Evolutionary conservation across 2,113 vertebrate genomes (phyloP).

Genomic region (Lichenostomus cassidix): DNA sequence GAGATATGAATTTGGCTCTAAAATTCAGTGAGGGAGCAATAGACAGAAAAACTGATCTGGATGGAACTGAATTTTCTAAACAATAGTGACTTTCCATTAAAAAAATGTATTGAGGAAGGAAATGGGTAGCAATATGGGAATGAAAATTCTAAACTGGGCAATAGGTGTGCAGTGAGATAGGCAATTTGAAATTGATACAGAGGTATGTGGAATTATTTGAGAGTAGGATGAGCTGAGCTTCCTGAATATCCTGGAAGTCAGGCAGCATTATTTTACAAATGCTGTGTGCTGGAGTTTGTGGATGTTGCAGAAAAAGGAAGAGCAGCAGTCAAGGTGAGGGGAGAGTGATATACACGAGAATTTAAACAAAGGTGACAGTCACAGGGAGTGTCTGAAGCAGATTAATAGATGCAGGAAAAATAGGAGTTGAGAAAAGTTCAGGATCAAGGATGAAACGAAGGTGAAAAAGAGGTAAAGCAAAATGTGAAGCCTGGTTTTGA

Average conservation of each 20-base stretch:
- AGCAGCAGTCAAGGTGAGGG: constrained; percentile 20
- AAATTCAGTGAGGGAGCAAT: background rate
- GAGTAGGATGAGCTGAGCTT: background rate
- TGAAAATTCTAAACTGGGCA: background rate
- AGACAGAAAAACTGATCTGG: background rate
- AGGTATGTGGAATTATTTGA: background rate
- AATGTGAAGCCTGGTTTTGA: background rate
- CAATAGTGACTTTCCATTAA: background rate
- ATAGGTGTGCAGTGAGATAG: background rate
- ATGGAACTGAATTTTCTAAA: background rate
- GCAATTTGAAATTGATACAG: background rate
- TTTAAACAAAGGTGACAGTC: constrained; percentile 23
- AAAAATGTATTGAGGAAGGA: background rate
- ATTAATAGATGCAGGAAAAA: constrained; percentile 30
- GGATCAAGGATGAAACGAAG: constrained; percentile 19
- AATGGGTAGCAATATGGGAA: background rate
- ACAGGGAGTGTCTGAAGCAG: background rate
- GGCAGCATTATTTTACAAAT: background rate
- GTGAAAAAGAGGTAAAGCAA: background rate
- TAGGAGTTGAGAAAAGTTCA: background rate
- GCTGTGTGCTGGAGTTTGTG: background rate
- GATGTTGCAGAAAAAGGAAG: background rate
- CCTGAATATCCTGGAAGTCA: background rate
- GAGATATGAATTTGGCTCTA: background rate
- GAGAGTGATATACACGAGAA: constrained; percentile 13